These are phyloP conservation scores for Pseudomugil tenellus DNA, from an alignment of 2,797 vertebrate species.

Conservation along the genomic window DNA sequence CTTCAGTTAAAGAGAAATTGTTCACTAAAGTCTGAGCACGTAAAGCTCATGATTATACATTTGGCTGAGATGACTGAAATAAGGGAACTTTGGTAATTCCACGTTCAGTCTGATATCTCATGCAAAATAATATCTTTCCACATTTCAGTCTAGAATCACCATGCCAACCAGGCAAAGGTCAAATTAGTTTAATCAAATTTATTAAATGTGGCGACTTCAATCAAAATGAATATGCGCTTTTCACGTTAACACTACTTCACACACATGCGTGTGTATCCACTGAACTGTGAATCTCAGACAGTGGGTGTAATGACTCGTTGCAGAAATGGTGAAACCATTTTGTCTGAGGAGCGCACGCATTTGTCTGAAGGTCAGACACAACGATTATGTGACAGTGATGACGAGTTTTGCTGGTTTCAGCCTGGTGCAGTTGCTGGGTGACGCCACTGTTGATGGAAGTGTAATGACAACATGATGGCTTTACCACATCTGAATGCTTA, in stretches of 20 bases:
- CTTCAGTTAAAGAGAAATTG: conserved; percentile 20
- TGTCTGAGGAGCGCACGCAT: conserved; percentile 29
- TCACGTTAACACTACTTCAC: conserved; percentile 19
- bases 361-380: conserved; percentile 69
- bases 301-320: conserved; percentile 64
- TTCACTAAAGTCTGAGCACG: conserved; percentile 40
- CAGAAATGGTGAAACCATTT: conserved; percentile 26
- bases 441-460: conserved; percentile 66
- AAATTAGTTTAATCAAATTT: conserved; percentile 37
- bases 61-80: conserved; percentile 34
- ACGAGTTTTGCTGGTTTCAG: conserved; percentile 61
- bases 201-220: conserved; percentile 38
- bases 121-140: conserved; percentile 35
- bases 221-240: conserved; percentile 12
- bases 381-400: conserved; percentile 45
- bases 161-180: conserved; percentile 57
- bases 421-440: conserved; percentile 47
- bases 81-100: conserved; percentile 27
- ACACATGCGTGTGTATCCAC: conserved; percentile 18
- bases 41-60: conserved; percentile 12
- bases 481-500: conserved; percentile 43
- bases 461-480: conserved; percentile 66
- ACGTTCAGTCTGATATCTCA: conserved; percentile 23
- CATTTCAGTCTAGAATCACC: conserved; percentile 38
- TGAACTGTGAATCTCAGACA: conserved; percentile 45